These are phyloP conservation scores for Orgyia antiqua DNA, from an alignment of 2,888 invertebrate species.

Conservation along the genomic window DNA sequence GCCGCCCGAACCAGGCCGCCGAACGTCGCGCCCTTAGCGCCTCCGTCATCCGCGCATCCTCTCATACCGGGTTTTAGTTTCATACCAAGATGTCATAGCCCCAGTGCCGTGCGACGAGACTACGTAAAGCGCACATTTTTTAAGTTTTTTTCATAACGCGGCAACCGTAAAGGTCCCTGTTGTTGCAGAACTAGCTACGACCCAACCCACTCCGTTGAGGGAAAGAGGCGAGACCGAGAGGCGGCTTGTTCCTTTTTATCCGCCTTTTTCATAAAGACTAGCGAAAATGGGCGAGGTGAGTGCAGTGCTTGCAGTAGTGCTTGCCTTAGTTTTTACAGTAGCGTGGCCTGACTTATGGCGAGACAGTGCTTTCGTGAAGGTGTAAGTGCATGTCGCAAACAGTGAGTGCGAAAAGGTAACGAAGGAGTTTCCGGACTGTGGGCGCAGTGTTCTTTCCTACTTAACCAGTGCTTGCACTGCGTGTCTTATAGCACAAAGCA, in stretches of 20 bases:
- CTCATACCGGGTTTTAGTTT: constrained; percentile 75
- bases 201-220: constrained; percentile 68
- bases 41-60: constrained; percentile 64
- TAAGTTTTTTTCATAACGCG: constrained; percentile 72
- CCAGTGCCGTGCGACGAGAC: constrained; percentile 70
- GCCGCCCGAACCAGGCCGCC: constrained; percentile 75
- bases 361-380: constrained; percentile 62
- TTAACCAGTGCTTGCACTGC: constrained; percentile 46
- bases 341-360: constrained; percentile 37
- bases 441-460: constrained; percentile 28
- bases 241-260: constrained; percentile 71
- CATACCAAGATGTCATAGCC: constrained; percentile 74
- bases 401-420: constrained; percentile 55
- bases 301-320: constrained; percentile 72
- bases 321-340: constrained; percentile 60
- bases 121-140: constrained; percentile 73
- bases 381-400: constrained; percentile 63
- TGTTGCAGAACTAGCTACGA: constrained; percentile 76
- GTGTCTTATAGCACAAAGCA: constrained; percentile 31
- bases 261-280: constrained; percentile 72
- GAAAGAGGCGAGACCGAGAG: constrained; percentile 69
- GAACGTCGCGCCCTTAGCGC: constrained; percentile 67
- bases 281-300: constrained; percentile 78
- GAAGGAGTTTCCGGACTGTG: constrained; percentile 22
- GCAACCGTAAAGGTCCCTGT: constrained; percentile 71